These are phyloP conservation scores for Nemoura dubitans DNA, from an alignment of 2,888 invertebrate genomes.

Conservation along the genomic window DNA sequence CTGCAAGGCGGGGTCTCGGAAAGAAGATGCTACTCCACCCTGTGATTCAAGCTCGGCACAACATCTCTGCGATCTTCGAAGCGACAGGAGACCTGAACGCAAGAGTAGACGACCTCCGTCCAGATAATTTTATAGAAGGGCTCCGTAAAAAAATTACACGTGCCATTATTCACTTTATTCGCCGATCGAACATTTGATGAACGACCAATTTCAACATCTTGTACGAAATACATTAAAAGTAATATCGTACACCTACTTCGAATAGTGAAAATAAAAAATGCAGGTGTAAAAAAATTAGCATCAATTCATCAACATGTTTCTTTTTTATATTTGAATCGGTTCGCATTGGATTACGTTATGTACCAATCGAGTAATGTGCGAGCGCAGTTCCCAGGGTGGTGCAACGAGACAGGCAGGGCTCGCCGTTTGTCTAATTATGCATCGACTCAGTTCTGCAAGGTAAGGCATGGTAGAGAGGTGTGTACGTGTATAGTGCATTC, in stretches of 20 bases:
- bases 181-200: background rate
- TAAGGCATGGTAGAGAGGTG: background rate
- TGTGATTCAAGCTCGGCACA: background rate
- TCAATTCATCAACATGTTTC: background rate
- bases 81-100: background rate
- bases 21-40: background rate
- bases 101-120: background rate
- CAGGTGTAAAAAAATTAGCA: background rate
- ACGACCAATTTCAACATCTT: background rate
- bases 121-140: background rate
- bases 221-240: background rate
- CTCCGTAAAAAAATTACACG: background rate
- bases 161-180: background rate
- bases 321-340: background rate
- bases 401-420: background rate
- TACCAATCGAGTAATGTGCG: no score
- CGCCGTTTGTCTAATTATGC: background rate
- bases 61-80: background rate
- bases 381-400: background rate
- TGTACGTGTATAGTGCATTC: background rate
- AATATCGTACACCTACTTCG: background rate
- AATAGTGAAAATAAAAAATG: background rate
- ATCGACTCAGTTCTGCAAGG: background rate
- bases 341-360: no score
- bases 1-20: background rate